A percentile compares a stretch with the other conserved stretches of the same genome.
phyloP scores from a whole-genome alignment of 2,888 invertebrate genomes.

The Agrochola lota region DNA sequence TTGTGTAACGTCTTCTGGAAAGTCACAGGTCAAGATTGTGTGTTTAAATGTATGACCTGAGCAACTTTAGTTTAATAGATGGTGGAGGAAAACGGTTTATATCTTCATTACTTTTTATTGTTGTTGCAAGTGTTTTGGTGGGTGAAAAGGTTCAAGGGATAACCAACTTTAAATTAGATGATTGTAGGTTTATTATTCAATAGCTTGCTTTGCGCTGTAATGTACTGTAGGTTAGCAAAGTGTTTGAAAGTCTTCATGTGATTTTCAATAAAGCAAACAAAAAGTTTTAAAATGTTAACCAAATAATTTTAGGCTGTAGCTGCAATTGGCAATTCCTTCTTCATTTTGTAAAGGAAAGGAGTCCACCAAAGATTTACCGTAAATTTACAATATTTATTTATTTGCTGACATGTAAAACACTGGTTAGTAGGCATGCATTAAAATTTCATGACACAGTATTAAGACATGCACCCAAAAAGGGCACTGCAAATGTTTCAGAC shows the following conservation, averaged over 20 bases:
- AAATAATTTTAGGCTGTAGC: no score
- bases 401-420: no score
- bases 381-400: no score
- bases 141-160: constrained; percentile 15
- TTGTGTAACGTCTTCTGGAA: constrained; percentile 53
- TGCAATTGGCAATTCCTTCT: no score
- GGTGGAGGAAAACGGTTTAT: constrained; percentile 54
- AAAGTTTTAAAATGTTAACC: no score
- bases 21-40: constrained; percentile 60
- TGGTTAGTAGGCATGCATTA: no score
- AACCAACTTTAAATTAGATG: not conserved
- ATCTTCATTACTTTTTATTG: constrained; percentile 26
- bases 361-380: no score
- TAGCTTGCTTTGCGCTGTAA: not conserved
- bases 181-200: not conserved
- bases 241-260: not conserved
- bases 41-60: constrained; percentile 20
- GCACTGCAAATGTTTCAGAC: no score
- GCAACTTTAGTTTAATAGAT: constrained; percentile 27
- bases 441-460: no score
- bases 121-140: constrained; percentile 23
- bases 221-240: not conserved
- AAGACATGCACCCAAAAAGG: no score
- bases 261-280: not conserved
- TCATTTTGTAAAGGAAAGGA: no score